Evolutionary conservation across 2,888 invertebrate species (phyloP).

Genomic region (Acanthococcus lagerstroemiae): DNA sequence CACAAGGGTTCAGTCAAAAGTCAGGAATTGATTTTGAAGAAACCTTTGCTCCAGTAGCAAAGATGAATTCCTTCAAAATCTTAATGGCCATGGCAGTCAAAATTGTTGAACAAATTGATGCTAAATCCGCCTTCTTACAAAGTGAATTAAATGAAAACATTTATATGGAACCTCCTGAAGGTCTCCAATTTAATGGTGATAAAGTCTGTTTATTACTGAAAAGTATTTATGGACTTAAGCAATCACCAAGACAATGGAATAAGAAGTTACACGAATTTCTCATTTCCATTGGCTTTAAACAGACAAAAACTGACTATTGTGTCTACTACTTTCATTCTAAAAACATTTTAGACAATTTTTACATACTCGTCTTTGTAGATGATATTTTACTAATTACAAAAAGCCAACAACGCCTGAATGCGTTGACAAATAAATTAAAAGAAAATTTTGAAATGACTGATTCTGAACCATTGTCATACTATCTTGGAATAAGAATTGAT

Average conservation of each 20-base stretch:
- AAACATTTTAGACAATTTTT: neutral
- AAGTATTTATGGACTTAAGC: slow-evolving; percentile 32
- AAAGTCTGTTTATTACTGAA: slow-evolving; percentile 30
- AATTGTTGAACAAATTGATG: slow-evolving; percentile 34
- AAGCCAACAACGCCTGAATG: neutral
- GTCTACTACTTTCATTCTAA: neutral
- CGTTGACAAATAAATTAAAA: neutral
- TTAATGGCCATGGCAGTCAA: slow-evolving; percentile 31
- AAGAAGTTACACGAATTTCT: slow-evolving; percentile 19
- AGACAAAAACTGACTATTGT: neutral
- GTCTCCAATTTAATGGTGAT: neutral
- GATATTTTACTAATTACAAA: neutral
- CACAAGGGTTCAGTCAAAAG: slow-evolving; percentile 31
- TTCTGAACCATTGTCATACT: no score
- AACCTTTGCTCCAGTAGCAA: slow-evolving; percentile 33
- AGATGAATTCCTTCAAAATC: slow-evolving; percentile 25
- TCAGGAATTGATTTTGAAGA: slow-evolving; percentile 34
- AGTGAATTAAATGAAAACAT: slow-evolving; percentile 32
- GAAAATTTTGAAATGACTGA: neutral
- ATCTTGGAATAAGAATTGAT: no score
- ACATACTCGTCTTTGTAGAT: neutral
- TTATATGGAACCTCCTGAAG: slow-evolving; percentile 30
- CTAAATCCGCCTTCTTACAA: slow-evolving; percentile 31
- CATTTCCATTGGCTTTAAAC: neutral
- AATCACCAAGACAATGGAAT: slow-evolving; percentile 32